phyloP scores from a whole-genome alignment of 2,113 vertebrate genomes.

The Eulemur macaco region DNA sequence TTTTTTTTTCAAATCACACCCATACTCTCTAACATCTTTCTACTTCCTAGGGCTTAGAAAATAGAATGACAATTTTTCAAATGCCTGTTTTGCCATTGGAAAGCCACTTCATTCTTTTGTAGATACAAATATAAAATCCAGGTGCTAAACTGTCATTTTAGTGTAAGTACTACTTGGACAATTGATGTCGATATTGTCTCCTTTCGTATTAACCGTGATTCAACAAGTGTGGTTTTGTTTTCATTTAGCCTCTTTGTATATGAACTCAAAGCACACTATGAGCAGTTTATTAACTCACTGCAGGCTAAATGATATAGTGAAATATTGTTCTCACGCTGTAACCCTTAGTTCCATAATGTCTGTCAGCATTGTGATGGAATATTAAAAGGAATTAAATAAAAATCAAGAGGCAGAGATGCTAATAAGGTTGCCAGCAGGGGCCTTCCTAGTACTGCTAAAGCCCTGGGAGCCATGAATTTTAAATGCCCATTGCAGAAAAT shows the following conservation, averaged over 20 bases:
- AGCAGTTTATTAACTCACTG: constrained; percentile 18
- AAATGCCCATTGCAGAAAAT: constrained; percentile 37
- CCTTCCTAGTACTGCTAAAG: background rate
- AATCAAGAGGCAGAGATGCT: constrained; percentile 50
- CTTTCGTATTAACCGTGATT: background rate
- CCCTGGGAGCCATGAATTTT: constrained; percentile 35
- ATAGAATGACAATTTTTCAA: background rate
- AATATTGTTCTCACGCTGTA: background rate
- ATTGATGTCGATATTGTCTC: background rate
- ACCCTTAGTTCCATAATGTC: background rate
- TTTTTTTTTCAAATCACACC: rapidly evolving
- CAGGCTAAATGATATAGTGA: background rate
- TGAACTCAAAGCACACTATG: background rate
- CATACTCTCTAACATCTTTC: background rate
- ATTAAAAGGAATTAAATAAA: constrained; percentile 72
- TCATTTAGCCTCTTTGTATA: background rate
- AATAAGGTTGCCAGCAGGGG: constrained; percentile 35
- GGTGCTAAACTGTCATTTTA: background rate
- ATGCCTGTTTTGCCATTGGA: background rate
- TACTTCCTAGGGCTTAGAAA: background rate
- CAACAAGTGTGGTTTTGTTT: background rate
- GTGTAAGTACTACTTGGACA: background rate
- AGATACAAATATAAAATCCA: background rate
- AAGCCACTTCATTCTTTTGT: background rate
- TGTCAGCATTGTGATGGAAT: constrained; percentile 1